Evolutionary conservation across 2,888 invertebrate species (phyloP), one percentile per base, ranked within the genome.

Genomic region (Diabrotica balteata): DNA sequence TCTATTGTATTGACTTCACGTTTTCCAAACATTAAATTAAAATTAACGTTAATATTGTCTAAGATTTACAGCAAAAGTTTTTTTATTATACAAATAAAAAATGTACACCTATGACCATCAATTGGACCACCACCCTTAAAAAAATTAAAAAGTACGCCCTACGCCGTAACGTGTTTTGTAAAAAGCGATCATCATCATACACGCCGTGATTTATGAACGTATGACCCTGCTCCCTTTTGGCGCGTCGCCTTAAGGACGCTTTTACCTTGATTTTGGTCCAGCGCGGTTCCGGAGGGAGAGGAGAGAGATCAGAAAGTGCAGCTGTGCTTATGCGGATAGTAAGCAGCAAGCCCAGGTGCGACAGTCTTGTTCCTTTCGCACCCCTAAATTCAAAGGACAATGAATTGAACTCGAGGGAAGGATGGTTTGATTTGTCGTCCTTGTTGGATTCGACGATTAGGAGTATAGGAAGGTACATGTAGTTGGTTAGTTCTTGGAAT

Each of bases 201-300:
- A 77, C 73, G 72, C 72, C 71, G 72, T 80, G 78, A 80, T 79
- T 79, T 79, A 79, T 78, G 77, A 52, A 32, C 45, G 45, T n/a
- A 44, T 42, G 54, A 42, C 43, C 43, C 43, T 9, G 50, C 43
- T 10, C 44, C 55, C 74, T 73, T 68, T 65, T 57, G 71, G 67
- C 65, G 59, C 69, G 55, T 55, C 45, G 8, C 52, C 67, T 72
- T 80, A 80, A 79, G 80, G 79, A 69, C 73, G 73, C 73, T 73
- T 80, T 80, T 80, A 77, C 77, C 78, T 78, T 78, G 79, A 55
- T 55, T 55, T 55, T 44, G 55, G 72, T 76, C 71, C 82, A 83
- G 82, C 82, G 81, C 17, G 11, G 54, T 9, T 3, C 8, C 54
- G 54, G 43, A 43, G 44, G 11, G 55, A 44, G 55, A 44, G 55